These are phyloP conservation scores for Taurulus bubalis DNA, from an alignment of 2,113 vertebrate species.

Conservation along the genomic window DNA sequence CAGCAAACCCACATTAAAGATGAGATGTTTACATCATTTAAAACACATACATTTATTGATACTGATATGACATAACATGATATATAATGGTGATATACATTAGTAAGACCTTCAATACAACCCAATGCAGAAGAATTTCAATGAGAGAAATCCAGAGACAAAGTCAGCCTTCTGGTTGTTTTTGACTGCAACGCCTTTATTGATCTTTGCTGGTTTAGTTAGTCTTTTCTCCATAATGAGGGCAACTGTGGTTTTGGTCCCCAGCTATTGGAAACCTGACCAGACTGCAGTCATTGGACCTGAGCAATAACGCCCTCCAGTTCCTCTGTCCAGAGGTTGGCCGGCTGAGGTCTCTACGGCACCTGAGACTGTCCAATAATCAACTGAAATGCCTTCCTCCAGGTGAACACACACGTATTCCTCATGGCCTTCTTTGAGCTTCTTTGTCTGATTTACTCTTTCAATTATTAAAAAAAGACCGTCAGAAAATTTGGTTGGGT, in stretches of 20 bases:
- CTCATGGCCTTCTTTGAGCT: too few relatives aligned
- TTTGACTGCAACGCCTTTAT: background rate
- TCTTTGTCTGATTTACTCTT: background rate
- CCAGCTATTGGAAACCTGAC: slow-evolving; percentile 92
- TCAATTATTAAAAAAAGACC: background rate
- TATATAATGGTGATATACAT: background rate
- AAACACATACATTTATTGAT: background rate
- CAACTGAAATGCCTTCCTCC: slow-evolving; percentile 89
- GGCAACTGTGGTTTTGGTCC: slow-evolving; percentile 23
- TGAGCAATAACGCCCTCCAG: slow-evolving; percentile 95
- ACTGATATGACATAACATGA: background rate
- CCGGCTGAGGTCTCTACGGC: slow-evolving; percentile 91
- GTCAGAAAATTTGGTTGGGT: background rate
- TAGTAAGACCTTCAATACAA: background rate
- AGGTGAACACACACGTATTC: slow-evolving; percentile 52
- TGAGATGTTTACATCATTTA: background rate
- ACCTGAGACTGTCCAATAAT: slow-evolving; percentile 94
- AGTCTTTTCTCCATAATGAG: background rate
- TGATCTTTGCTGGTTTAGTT: background rate
- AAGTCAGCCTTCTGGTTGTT: background rate
- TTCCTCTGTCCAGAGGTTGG: slow-evolving; percentile 95
- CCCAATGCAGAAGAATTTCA: background rate
- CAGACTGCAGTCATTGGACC: slow-evolving; percentile 93
- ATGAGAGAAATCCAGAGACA: background rate
- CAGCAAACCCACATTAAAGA: background rate